Evolutionary conservation across 2,888 invertebrate species (phyloP).

Genomic region (Pachliopta kotzebuea): DNA sequence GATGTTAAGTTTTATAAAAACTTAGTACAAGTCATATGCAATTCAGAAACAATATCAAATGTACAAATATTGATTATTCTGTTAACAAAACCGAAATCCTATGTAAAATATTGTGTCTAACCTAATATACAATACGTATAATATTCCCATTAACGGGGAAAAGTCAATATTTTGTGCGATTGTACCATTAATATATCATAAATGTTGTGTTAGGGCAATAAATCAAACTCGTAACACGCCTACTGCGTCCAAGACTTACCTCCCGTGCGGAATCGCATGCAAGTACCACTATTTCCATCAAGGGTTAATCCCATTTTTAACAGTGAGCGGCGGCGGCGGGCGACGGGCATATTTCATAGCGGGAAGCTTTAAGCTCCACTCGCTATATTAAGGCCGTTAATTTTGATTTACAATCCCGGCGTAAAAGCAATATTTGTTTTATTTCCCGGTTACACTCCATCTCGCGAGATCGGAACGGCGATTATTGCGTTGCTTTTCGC

Average conservation of each 20-base stretch:
- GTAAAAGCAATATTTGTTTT: constrained; percentile 81
- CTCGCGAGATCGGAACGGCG: constrained; percentile 60
- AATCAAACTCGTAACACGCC: constrained; percentile 55
- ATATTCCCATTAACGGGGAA: too few species aligned
- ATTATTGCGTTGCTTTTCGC: constrained; percentile 63
- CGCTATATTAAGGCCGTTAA: constrained; percentile 80
- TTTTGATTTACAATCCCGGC: constrained; percentile 79
- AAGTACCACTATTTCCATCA: constrained; percentile 78
- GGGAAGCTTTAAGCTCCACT: constrained; percentile 72
- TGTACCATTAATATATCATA: constrained; percentile 15
- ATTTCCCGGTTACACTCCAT: constrained; percentile 67
- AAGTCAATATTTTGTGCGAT: constrained; percentile 21
- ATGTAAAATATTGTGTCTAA: too few species aligned
- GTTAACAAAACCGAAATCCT: too few species aligned
- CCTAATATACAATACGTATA: too few species aligned
- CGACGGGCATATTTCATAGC: constrained; percentile 77
- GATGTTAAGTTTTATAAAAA: too few species aligned
- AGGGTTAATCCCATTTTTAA: constrained; percentile 79
- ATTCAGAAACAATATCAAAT: too few species aligned
- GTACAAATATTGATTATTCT: too few species aligned
- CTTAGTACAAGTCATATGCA: too few species aligned
- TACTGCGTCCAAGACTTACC: constrained; percentile 37
- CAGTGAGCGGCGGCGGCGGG: constrained; percentile 72
- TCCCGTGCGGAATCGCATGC: constrained; percentile 56
- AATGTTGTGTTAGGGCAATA: constrained; percentile 35